Base-by-base conservation (phyloP, 2,113 vertebrate species). In the Silurus meridionalis region DNA sequence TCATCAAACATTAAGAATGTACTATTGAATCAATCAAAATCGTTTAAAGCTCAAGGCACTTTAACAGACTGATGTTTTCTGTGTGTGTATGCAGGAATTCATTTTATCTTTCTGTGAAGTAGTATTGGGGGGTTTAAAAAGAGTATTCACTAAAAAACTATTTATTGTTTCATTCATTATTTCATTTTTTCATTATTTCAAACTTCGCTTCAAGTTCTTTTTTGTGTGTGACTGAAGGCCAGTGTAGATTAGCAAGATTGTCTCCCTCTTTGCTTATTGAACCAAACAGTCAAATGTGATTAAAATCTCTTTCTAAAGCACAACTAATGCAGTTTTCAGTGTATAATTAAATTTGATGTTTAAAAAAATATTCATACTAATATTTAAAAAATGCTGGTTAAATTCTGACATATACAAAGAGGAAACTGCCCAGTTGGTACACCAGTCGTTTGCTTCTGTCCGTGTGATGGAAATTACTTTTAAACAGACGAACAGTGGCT, bases 401-500 rank as follows among this genome's bases (percentile, higher is more conserved):
- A 69, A 67, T 48, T 9, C 23, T 84, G 37, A 86, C 19, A 57
- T 60, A 55, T 60, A 55, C 15, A 67, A 71, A 8, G 53, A 21
- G 14, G 6, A 64, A 86, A 82, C 37, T 52, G 57, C 37, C 79
- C 21, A 79, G 57, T 67, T 4, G 52, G 48, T 19, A 37, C 52
- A 53, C 60, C 60, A 85, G 61, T 61, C 72, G 79, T 74, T 82
- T 23, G 67, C 19, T 86, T 82, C 66, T 61, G 46, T 58, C 25
- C 23, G 50, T 58, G 37, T 86, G 58, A 74, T 86, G 58, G 60
- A 82, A 82, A 64, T 85, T n/a, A 63, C 37, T n/a, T 37, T 1
- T 53, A 37, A 61, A 86, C 69, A 86, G 82, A 82, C 64, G 79
- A 86, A 71, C 48, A 86, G 6, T 86, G 58, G 23, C 67, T 80